Evolutionary conservation across 2,797 vertebrate species (phyloP).

Genomic region (Dipus sagitta): DNA sequence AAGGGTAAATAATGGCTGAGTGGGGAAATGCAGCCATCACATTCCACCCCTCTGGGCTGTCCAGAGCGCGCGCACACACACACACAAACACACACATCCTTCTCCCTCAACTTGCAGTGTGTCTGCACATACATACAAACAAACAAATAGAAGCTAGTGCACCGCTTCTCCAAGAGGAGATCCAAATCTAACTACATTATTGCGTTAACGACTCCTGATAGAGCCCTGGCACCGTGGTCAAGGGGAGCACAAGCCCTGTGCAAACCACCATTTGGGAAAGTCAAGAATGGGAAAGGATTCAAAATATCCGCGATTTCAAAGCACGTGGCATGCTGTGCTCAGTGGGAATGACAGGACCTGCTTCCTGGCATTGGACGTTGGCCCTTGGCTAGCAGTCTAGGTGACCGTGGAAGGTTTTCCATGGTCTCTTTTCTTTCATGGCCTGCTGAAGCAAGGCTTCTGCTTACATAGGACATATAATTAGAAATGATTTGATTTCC

Average conservation of each 20-base stretch:
- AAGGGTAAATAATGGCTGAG: background rate
- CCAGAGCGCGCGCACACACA: too few species aligned
- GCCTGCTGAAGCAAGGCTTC: background rate
- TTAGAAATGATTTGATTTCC: slow-evolving; percentile 37
- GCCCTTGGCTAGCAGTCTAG: background rate
- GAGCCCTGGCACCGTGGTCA: too few species aligned
- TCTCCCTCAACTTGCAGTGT: background rate
- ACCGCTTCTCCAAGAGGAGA: background rate
- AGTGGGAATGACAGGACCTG: background rate
- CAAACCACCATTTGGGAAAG: background rate
- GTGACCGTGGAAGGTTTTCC: background rate
- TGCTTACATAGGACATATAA: background rate
- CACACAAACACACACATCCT: background rate
- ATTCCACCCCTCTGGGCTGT: background rate
- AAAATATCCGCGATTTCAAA: background rate
- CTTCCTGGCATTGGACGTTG: background rate
- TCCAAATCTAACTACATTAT: background rate
- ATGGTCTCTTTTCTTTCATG: background rate
- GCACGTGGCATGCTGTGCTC: background rate
- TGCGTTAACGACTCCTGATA: background rate
- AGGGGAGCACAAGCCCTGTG: background rate
- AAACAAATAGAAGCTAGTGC: background rate
- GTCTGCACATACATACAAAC: background rate
- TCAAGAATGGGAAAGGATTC: background rate
- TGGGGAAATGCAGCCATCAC: background rate